Conservation (phyloP, 2,888 invertebrate genomes). For the Drosophila atripex region DNA sequence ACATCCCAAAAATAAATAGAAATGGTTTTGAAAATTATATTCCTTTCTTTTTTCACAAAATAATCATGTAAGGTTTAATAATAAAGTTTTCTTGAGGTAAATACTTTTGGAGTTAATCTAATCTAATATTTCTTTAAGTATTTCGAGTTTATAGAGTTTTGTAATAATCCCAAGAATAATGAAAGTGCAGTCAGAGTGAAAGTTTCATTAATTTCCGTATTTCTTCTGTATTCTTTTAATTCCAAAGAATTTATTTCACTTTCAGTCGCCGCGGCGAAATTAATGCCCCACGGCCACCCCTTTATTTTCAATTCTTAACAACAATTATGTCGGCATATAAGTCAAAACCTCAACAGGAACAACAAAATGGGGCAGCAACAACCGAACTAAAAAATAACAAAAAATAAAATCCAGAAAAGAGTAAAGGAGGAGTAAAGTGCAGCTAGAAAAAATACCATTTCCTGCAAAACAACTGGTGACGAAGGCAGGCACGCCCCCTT, state of each 20-base stretch:
- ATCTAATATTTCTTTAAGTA: too few relatives aligned
- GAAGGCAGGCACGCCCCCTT: conserved; percentile 54
- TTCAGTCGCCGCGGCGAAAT: conserved; percentile 12
- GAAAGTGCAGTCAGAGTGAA: conserved; percentile 78
- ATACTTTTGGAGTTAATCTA: too few relatives aligned
- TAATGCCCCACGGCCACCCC: conserved; percentile 7
- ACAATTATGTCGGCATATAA: conserved; percentile 78
- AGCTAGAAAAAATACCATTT: conserved; percentile 60
- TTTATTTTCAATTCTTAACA: conserved; percentile 79
- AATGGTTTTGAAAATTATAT: too few relatives aligned
- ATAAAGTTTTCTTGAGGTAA: too few relatives aligned
- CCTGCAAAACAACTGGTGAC: conserved; percentile 71
- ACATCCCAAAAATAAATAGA: too few relatives aligned
- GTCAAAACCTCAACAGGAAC: conserved; percentile 76
- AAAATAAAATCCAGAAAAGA: conserved; percentile 60
- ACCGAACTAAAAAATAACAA: conserved; percentile 53
- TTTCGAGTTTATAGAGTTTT: too few relatives aligned
- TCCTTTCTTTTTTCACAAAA: too few relatives aligned
- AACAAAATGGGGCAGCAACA: conserved; percentile 66
- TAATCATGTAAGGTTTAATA: too few relatives aligned
- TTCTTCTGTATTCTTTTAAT: conserved; percentile 14
- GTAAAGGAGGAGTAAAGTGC: conserved; percentile 24
- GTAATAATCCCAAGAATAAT: conserved; percentile 39
- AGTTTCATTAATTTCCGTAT: conserved; percentile 65
- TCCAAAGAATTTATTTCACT: conserved; percentile 70